Percentiles rank a stretch among this genome's conserved stretches.
Conservation (phyloP, 2,888 invertebrate species). For the Lymantria monacha region DNA sequence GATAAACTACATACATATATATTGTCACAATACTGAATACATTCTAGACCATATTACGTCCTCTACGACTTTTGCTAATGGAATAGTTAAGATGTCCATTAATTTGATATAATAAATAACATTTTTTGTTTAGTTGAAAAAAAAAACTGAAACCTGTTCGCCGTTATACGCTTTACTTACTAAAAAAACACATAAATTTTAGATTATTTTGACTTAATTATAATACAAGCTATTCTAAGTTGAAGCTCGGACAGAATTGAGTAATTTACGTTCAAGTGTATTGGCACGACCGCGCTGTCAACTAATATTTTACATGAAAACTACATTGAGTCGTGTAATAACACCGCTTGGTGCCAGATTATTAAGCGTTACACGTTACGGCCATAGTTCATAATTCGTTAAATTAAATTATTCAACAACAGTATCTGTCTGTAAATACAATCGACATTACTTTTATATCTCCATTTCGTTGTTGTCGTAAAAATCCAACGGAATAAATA, state of each 20-base stretch:
- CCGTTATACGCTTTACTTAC: no score
- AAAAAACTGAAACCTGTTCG: no score
- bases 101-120: no score
- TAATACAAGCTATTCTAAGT: neutral
- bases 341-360: slow-evolving; percentile 10
- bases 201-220: no score
- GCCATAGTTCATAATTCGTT: slow-evolving; percentile 14
- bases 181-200: no score
- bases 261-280: slow-evolving; percentile 3
- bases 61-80: no score
- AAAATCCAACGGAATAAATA: slow-evolving; percentile 4
- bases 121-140: no score
- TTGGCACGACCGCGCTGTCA: neutral
- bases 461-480: slow-evolving; percentile 21
- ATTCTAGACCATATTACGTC: no score
- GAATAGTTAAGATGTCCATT: no score
- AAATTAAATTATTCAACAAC: slow-evolving; percentile 23
- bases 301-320: neutral
- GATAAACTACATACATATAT: no score
- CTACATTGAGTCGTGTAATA: neutral
- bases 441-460: slow-evolving; percentile 24
- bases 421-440: slow-evolving; percentile 4
- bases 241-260: neutral
- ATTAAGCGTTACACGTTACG: slow-evolving; percentile 14
- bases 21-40: no score